Base-by-base conservation (phyloP, 1,140 invertebrate genomes). In the Triops longicaudatus region DNA sequence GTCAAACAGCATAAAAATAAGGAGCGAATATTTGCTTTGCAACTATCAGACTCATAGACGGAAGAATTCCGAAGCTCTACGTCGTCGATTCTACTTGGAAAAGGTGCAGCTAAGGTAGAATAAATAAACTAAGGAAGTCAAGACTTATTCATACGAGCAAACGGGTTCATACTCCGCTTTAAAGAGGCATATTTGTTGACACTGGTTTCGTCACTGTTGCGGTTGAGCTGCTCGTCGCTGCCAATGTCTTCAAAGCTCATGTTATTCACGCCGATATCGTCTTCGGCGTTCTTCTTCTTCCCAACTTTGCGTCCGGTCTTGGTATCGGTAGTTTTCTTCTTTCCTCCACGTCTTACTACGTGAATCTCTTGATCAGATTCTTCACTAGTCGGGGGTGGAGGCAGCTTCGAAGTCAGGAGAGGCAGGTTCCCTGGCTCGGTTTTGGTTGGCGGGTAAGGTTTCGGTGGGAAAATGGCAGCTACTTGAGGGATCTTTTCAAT, bases 201-300 rank as follows among this genome's bases (percentile, higher is more conserved):
- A 1, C 87, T 86, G 78, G 90, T 88, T 26, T 84, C 81, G 4
- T 86, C 80, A 26, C 80, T 73, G 50, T 81, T 81, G 28, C 81
- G 82, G 41, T 86, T 84, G 22, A 84, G 82, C 42, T 86, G 86
- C 76, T 91, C 89, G 79, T 91, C 91, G 26, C 89, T 90, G 1
- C 89, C 89, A 80, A 91, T 90, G 82, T 92, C 91, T 82, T 92
- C 91, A 80, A 92, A 92, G 80, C 91, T 92, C 89, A 92, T 90
- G 80, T 92, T 92, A 79, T 89, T 90, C 79, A 92, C 91, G 4
- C 90, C 91, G 2, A 78, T 81, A n/a, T 79, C 79, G 10, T 80
- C 79, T 31, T 76, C 76, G 28, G 72, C 72, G 37, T 73, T 76
- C 26, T 86, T 85, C 44, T 85, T 85, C 27, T 88, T 88, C 43